Base-by-base conservation (phyloP, 2,797 vertebrate genomes). In the Enteromius viviparus region DNA sequence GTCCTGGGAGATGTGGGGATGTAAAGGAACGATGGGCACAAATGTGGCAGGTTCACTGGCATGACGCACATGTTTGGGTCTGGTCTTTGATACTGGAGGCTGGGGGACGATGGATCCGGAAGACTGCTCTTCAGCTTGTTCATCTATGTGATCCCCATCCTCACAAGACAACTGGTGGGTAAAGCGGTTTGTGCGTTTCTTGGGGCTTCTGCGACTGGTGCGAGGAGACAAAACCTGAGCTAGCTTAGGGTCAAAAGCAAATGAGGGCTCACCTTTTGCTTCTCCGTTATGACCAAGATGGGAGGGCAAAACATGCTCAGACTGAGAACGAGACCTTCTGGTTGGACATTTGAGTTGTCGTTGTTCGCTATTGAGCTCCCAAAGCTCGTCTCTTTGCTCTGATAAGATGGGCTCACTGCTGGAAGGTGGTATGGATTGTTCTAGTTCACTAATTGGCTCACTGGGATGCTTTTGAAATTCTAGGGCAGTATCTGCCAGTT, bases 351-450 rank as follows among this genome's bases (percentile, higher is more conserved):
- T 76, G n/a, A 87, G 26, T 0, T 82, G 81, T 42, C 49, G 70
- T 19, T 89, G 74, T 64, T 91, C 87, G 49, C 83, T 89, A 66
- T 93, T 93, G 21, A 92, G 79, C 71, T 94, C 94, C 88, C 93
- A 94, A 0, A 91, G 86, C 1, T 90, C 91, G 1, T 92, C 93
- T 60, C 94, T 93, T 80, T 95, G 95, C 72, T 98, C 96, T 0
- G 94, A 96, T 45, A 99, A 94, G 89, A 97, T 97, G 83, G 98
- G 98, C 84, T 99, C 98, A 0, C 98, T 99, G 93, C 94, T 98
- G 84, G 97, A 98, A 0, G 98, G 96, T 6, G 94, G 96, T 82
- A 99, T 96, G 29, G 90, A 78, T 26, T 95, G 94, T 85, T 99
- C 97, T 11, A 96, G 91, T 89, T 98, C 98, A 0, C 90, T 94